Conservation (phyloP, 2,113 vertebrate species). For the Spheniscus mendiculus region DNA sequence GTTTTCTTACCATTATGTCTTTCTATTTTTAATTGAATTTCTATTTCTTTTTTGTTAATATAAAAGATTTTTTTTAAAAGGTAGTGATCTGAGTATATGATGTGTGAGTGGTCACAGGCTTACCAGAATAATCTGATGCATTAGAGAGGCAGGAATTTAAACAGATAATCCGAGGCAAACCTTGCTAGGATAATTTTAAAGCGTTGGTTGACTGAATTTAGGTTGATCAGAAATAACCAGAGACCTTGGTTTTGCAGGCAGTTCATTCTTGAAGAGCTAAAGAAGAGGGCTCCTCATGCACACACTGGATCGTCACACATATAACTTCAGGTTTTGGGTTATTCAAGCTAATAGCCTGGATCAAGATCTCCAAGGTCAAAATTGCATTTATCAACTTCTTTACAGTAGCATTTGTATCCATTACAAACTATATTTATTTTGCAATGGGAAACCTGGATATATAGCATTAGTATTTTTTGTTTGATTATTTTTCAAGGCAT, state of each 20-base stretch:
- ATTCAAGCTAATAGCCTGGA: not conserved
- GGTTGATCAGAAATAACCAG: not conserved
- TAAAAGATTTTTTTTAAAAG: not conserved
- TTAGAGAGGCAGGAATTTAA: not conserved
- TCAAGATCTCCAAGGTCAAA: not conserved
- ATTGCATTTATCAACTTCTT: not conserved
- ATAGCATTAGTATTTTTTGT: not conserved
- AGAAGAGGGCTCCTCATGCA: not conserved
- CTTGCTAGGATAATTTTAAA: not conserved
- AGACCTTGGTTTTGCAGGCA: not conserved
- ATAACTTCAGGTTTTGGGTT: not conserved
- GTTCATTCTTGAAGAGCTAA: not conserved
- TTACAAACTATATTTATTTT: not conserved
- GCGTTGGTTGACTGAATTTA: not conserved
- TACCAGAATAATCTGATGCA: not conserved
- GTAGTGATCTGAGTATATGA: not conserved
- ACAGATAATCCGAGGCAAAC: not conserved
- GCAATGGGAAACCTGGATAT: not conserved
- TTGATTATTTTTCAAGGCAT: not conserved
- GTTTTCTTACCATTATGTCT: not conserved
- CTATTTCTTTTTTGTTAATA: not conserved
- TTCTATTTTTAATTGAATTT: not conserved
- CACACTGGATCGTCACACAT: not conserved
- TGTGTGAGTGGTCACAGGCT: not conserved
- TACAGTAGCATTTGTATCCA: not conserved